These are phyloP conservation scores for Anoplophora glabripennis DNA, from an alignment of 1,140 invertebrate species.

Conservation along the genomic window DNA sequence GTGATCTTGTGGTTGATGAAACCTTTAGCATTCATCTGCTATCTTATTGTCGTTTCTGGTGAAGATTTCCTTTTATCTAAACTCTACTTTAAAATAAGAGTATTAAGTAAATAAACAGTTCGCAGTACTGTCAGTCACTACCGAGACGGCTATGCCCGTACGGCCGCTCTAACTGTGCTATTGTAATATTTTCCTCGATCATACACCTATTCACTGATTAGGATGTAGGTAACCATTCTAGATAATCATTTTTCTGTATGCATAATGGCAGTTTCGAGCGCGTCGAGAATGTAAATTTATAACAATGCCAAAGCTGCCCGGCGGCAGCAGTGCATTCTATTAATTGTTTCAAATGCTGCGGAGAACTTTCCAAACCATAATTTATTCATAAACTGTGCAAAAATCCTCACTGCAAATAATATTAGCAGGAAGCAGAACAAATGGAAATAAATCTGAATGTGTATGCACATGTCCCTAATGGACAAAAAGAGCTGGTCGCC, in stretches of 20 bases:
- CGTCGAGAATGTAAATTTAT: constrained; percentile 6
- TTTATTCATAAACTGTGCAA: constrained; percentile 24
- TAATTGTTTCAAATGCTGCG: constrained; percentile 23
- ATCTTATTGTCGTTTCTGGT: no score
- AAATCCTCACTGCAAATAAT: constrained; percentile 23
- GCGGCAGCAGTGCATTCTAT: constrained; percentile 18
- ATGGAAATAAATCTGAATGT: constrained; percentile 5
- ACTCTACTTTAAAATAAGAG: no score
- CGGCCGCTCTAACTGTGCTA: neutral
- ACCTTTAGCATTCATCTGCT: no score
- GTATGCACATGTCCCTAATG: no score
- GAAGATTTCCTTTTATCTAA: no score
- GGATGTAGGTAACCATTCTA: constrained; percentile 4
- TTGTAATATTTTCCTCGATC: constrained; percentile 5
- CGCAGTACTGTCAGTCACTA: no score
- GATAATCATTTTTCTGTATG: constrained; percentile 10
- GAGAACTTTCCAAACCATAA: constrained; percentile 29
- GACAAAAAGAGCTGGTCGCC: no score
- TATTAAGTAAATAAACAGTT: no score
- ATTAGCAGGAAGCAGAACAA: constrained; percentile 25
- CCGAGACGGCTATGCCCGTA: neutral
- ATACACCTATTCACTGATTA: constrained; percentile 1
- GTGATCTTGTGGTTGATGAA: no score
- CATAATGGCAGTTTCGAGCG: neutral
- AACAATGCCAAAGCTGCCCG: constrained; percentile 6